Evolutionary conservation across 2,888 invertebrate species (phyloP).

Genomic region (Drosophila helvetica): DNA sequence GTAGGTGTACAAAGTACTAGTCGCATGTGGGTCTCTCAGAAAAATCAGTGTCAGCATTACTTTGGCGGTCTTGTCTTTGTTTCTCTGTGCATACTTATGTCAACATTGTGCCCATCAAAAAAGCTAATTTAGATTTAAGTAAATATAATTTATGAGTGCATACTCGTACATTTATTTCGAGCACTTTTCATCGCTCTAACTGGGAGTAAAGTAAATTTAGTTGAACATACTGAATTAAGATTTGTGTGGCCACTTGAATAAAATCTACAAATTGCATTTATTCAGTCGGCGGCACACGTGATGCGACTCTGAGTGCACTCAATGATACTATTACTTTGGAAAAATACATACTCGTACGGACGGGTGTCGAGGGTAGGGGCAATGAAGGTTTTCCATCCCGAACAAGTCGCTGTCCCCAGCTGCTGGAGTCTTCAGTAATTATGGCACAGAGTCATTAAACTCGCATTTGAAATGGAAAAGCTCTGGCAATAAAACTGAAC

Average conservation of each 20-base stretch:
- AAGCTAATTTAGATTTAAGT: slow-evolving; percentile 62
- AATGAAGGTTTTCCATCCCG: not conserved
- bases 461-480: slow-evolving; percentile 54
- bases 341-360: slow-evolving; percentile 4
- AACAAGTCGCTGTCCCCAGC: slow-evolving; percentile 41
- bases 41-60: slow-evolving; percentile 52
- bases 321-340: slow-evolving; percentile 13
- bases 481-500: slow-evolving; percentile 48
- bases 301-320: slow-evolving; percentile 40
- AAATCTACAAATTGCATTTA: slow-evolving; percentile 74
- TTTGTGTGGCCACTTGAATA: slow-evolving; percentile 65
- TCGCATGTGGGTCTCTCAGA: slow-evolving; percentile 1
- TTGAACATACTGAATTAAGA: slow-evolving; percentile 64
- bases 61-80: slow-evolving; percentile 49
- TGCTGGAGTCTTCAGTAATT: slow-evolving; percentile 57
- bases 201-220: slow-evolving; percentile 53
- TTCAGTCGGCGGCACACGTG: slow-evolving; percentile 55
- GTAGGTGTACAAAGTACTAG: too few relatives aligned
- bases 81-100: slow-evolving; percentile 25
- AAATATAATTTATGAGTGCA: slow-evolving; percentile 74
- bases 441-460: slow-evolving; percentile 63
- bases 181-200: slow-evolving; percentile 44
- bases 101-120: slow-evolving; percentile 24
- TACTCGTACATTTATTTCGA: slow-evolving; percentile 35
- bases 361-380: not conserved